A percentile compares a stretch with the other conserved stretches of the same genome.
Evolutionary conservation across 2,113 vertebrate species (phyloP).

Genomic region (Corythornis cristatus): DNA sequence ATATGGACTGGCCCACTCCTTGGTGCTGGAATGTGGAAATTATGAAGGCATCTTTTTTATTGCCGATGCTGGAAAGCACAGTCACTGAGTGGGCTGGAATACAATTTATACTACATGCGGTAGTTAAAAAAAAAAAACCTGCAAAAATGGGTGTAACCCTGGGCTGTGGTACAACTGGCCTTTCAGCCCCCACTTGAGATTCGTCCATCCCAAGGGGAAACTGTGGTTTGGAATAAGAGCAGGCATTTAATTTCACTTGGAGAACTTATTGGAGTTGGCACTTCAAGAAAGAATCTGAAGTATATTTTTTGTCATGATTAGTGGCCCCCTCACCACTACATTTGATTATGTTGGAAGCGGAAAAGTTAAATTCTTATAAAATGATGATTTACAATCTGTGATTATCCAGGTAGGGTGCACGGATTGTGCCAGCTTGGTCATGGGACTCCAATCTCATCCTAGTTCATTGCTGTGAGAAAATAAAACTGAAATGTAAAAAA

Average conservation of each 20-base stretch:
- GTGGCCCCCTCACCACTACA: slow-evolving; percentile 74
- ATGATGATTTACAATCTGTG: slow-evolving; percentile 76
- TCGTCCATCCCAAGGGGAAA: slow-evolving; percentile 77
- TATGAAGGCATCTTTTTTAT: slow-evolving; percentile 79
- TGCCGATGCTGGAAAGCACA: slow-evolving; percentile 68
- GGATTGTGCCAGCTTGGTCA: slow-evolving; percentile 66
- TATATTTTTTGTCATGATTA: slow-evolving; percentile 85
- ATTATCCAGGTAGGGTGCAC: slow-evolving; percentile 79
- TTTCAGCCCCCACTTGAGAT: slow-evolving; percentile 81
- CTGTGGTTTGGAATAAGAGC: slow-evolving; percentile 84
- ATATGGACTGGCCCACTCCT: slow-evolving; percentile 69
- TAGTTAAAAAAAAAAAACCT: slow-evolving; percentile 65
- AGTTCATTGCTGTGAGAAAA: slow-evolving; percentile 73
- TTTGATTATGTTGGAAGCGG: slow-evolving; percentile 81
- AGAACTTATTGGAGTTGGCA: slow-evolving; percentile 85
- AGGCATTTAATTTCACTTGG: slow-evolving; percentile 82
- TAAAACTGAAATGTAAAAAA: slow-evolving; percentile 64
- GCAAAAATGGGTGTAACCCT: slow-evolving; percentile 81
- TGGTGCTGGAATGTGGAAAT: slow-evolving; percentile 77
- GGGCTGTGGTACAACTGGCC: slow-evolving; percentile 80
- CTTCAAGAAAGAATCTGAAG: slow-evolving; percentile 80
- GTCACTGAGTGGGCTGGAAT: slow-evolving; percentile 64
- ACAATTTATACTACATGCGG: slow-evolving; percentile 70
- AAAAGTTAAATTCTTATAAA: slow-evolving; percentile 81
- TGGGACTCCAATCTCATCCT: slow-evolving; percentile 64